Conservation (phyloP, 2,797 vertebrate genomes). For the Alectoris magna region DNA sequence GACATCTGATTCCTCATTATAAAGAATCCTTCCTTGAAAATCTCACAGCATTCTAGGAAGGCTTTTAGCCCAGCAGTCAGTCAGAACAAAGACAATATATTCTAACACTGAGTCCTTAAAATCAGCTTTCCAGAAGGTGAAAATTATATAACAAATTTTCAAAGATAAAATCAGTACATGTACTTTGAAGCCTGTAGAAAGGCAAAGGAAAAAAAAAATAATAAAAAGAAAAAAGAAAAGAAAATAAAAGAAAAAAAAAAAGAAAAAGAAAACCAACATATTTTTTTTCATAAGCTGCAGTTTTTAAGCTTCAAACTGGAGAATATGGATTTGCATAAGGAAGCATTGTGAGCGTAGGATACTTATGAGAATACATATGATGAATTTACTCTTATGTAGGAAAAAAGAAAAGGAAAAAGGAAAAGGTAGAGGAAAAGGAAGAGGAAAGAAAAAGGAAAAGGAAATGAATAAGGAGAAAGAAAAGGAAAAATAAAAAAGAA, state of each 20-base stretch:
- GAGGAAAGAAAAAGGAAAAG: too few species aligned
- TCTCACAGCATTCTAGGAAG: not conserved
- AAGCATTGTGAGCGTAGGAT: not conserved
- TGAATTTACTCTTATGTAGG: not conserved
- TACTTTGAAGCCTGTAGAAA: not conserved
- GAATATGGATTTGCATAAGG: not conserved
- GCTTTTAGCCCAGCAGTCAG: not conserved
- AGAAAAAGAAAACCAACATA: not conserved
- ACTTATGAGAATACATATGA: not conserved
- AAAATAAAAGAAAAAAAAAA: not conserved
- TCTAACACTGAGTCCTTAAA: not conserved
- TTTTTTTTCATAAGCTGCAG: not conserved
- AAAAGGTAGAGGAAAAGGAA: too few species aligned
- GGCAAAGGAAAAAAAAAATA: not conserved
- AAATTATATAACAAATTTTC: not conserved
- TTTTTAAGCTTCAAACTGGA: not conserved
- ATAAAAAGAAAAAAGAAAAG: not conserved
- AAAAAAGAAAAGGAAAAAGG: not conserved
- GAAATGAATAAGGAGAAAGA: not conserved
- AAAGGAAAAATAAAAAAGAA: too few species aligned
- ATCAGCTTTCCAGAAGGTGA: not conserved
- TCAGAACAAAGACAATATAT: not conserved
- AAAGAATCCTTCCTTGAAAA: not conserved
- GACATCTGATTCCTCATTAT: not conserved
- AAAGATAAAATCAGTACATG: not conserved